Evolutionary conservation across 2,888 invertebrate genomes (phyloP), one percentile per base, ranked within the genome.

Genomic region (Smittia aterrima): DNA sequence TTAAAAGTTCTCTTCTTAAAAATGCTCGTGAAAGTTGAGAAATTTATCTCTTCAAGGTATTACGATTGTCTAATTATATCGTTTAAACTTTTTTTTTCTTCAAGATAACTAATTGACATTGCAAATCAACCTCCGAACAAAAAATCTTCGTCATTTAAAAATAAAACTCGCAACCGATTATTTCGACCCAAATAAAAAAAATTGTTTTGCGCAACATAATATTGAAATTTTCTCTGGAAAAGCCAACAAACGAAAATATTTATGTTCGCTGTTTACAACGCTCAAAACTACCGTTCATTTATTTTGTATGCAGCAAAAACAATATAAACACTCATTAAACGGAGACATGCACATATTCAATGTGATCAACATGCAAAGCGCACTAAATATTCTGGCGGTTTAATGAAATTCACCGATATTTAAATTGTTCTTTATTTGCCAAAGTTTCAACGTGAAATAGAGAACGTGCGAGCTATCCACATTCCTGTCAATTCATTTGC

Each of bases 21-120:
- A n/a, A n/a, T n/a, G n/a, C n/a, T n/a, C n/a, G 4, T 38, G 9
- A 38, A 38, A 38, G 9, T 38, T 38, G 4, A 38, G 9, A 38
- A 7, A 7, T 38, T 38, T 38, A 66, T 66, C 40, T 32, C 40
- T 66, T 66, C 1, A 40, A 32, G 38, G 40, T 66, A 66, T 66
- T 66, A 66, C 40, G 66, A 40, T 66, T 66, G 66, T 66, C 40
- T 66, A 66, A 66, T 66, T 66, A 66, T 66, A 40, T 66, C 66
- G 40, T 66, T 66, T 66, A n/a, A 66, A 38, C 38, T 66, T 38
- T 38, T 9, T 38, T n/a, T n/a, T n/a, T n/a, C n/a, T n/a, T n/a
- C n/a, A n/a, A n/a, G n/a, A n/a, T n/a, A n/a, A n/a, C n/a, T n/a
- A n/a, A n/a, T n/a, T n/a, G n/a, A n/a, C n/a, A n/a, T n/a, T n/a